Evolutionary conservation across 2,113 vertebrate genomes (phyloP).

Genomic region (Ophthalmolycus amberensis): DNA sequence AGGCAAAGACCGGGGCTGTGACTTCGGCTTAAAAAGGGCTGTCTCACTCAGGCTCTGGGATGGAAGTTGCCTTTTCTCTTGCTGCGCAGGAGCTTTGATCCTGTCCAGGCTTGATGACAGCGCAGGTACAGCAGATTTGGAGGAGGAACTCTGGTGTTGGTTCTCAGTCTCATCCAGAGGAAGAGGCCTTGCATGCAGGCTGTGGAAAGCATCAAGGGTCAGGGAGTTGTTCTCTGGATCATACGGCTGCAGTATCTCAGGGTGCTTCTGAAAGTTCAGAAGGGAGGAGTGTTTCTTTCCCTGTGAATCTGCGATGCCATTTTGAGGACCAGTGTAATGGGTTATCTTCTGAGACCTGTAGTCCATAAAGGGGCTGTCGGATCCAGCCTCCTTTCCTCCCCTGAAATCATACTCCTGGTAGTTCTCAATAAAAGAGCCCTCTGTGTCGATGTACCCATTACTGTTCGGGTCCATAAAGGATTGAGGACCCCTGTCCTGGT

Average conservation of each 20-base stretch:
- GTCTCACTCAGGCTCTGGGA: constrained; percentile 44
- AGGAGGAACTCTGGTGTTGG: constrained; percentile 67
- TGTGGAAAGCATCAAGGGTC: constrained; percentile 74
- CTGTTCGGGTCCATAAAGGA: constrained; percentile 79
- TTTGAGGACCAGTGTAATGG: constrained; percentile 75
- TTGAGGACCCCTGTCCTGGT: constrained; percentile 86
- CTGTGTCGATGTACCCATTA: constrained; percentile 77
- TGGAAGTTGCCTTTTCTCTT: constrained; percentile 44
- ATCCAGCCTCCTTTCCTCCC: constrained; percentile 66
- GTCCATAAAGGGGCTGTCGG: constrained; percentile 83
- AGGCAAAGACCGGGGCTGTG: constrained; percentile 53
- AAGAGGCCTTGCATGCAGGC: constrained; percentile 68
- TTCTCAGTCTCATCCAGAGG: constrained; percentile 69
- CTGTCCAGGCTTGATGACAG: constrained; percentile 74
- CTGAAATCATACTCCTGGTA: constrained; percentile 78
- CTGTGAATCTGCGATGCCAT: constrained; percentile 71
- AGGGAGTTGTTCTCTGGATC: constrained; percentile 87
- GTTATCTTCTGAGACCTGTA: constrained; percentile 81
- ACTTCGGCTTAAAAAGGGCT: constrained; percentile 35
- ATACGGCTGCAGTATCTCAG: constrained; percentile 93
- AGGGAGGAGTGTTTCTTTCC: constrained; percentile 79
- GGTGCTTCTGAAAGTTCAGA: constrained; percentile 93
- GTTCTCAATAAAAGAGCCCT: constrained; percentile 78
- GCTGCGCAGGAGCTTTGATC: constrained; percentile 34
- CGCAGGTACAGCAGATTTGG: constrained; percentile 69